Conservation (phyloP, 2,113 vertebrate species). For the Fulmarus glacialis region DNA sequence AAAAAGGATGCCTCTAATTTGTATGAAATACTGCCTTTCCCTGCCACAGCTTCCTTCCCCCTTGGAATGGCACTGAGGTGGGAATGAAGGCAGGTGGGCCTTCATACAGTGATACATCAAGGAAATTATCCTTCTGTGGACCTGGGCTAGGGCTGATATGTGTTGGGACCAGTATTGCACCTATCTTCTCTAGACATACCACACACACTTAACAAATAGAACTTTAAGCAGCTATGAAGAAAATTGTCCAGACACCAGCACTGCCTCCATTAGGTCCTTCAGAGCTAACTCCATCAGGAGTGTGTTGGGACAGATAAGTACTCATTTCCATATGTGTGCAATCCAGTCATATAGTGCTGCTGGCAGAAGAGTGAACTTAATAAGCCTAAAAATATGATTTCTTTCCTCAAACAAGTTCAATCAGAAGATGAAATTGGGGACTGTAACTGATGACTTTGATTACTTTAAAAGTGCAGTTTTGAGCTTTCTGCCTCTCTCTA, state of each 20-base stretch:
- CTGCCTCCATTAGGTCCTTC: background rate
- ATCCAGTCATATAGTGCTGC: background rate
- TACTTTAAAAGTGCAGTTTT: background rate
- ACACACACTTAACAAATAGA: background rate
- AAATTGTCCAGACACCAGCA: background rate
- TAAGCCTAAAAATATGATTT: background rate
- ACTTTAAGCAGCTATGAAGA: background rate
- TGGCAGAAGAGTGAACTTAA: background rate
- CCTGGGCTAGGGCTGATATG: background rate
- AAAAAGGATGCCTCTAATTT: background rate
- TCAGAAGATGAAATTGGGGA: background rate
- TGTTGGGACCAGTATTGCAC: background rate
- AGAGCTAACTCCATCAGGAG: background rate
- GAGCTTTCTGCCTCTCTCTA: background rate
- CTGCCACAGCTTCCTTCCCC: background rate
- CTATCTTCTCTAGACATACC: background rate
- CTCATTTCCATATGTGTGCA: conserved; percentile 8
- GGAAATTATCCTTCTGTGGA: background rate
- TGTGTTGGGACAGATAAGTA: conserved; percentile 12
- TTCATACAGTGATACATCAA: background rate
- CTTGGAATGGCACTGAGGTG: background rate
- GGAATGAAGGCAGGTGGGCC: background rate
- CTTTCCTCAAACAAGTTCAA: background rate
- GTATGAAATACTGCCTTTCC: background rate
- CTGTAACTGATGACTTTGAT: background rate